Percentiles rank a stretch among this genome's conserved stretches.
phyloP scores from a whole-genome alignment of 2,113 vertebrate genomes.

The Ranitomeya imitator region DNA sequence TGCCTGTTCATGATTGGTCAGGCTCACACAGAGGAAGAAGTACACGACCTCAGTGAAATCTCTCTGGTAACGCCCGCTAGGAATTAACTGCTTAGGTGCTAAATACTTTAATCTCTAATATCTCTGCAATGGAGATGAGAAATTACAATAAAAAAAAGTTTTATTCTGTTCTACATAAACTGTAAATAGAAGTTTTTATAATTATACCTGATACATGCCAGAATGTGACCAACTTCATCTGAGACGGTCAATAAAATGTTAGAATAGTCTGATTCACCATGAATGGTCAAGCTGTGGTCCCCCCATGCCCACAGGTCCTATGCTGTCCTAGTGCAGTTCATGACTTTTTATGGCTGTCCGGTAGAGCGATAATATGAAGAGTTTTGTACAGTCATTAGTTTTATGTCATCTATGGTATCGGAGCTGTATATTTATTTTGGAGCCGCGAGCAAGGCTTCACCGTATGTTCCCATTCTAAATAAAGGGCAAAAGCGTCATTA shows the following conservation, averaged over 20 bases:
- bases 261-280: background rate
- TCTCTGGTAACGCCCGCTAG: no score
- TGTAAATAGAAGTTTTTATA: no score
- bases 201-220: background rate
- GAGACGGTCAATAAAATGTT: background rate
- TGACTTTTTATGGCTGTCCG: background rate
- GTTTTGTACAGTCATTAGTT: background rate
- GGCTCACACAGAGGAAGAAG: no score
- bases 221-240: background rate
- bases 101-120: no score
- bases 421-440: background rate
- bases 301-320: background rate
- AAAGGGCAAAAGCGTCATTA: conserved; percentile 36
- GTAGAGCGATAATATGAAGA: background rate
- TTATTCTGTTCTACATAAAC: no score
- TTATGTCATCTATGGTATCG: background rate
- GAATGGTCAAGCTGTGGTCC: background rate
- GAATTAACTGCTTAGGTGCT: no score
- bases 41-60: no score
- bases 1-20: no score
- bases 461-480: conserved; percentile 25
- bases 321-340: background rate
- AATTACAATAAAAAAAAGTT: no score
- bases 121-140: no score
- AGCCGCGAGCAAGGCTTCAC: background rate